Conservation (phyloP, 1,140 invertebrate genomes). For the Mactra quadrangularis region DNA sequence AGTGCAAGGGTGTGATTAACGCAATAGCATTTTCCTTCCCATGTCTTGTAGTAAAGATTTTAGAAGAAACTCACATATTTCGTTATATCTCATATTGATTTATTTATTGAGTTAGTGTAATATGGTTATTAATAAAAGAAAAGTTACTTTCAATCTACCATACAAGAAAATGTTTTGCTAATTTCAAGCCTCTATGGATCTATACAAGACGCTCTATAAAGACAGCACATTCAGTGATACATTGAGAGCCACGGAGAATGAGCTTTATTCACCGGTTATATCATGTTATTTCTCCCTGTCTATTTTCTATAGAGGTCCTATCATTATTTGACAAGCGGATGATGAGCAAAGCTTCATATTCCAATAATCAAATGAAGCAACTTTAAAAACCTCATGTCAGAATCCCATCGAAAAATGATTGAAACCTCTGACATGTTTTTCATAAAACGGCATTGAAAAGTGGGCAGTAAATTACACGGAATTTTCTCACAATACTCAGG, state of each 20-base stretch:
- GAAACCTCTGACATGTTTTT: constrained; percentile 33
- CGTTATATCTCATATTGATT: no score
- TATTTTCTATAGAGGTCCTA: constrained; percentile 29
- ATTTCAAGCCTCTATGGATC: constrained; percentile 36
- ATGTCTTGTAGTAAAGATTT: no score
- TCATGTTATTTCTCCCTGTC: constrained; percentile 53
- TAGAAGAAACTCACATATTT: no score
- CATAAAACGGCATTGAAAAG: constrained; percentile 55
- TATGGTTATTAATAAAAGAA: no score
- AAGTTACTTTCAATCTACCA: no score
- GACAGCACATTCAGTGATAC: no score
- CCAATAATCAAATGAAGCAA: constrained; percentile 56
- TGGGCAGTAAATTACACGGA: constrained; percentile 43
- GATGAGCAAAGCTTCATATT: constrained; percentile 28
- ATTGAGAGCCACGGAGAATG: no score
- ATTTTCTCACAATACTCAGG: constrained; percentile 46
- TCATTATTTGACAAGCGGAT: constrained; percentile 47
- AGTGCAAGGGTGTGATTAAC: no score
- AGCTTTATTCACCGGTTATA: constrained; percentile 38
- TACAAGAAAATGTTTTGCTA: neutral
- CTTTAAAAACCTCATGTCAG: constrained; percentile 57
- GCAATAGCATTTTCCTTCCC: no score
- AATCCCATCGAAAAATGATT: constrained; percentile 47
- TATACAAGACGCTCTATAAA: neutral
- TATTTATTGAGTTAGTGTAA: no score